phyloP scores from a whole-genome alignment of 2,797 vertebrate genomes.

The Bryconaethiops microstoma region DNA sequence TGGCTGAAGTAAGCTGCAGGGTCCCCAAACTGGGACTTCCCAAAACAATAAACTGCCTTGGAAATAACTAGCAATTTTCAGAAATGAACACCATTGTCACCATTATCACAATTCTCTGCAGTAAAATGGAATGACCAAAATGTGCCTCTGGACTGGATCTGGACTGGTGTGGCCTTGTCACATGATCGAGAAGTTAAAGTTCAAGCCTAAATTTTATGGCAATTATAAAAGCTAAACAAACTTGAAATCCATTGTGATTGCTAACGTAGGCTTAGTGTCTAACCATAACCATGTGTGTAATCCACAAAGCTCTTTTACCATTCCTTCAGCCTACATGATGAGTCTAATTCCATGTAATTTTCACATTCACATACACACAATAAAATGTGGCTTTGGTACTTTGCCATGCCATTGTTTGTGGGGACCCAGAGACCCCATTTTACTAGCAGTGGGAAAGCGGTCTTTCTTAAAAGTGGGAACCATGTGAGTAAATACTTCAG shows the following conservation, averaged over 20 bases:
- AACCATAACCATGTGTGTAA: slow-evolving; percentile 67
- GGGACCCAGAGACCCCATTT: slow-evolving; percentile 36
- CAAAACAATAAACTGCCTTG: background rate
- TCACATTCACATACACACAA: slow-evolving; percentile 68
- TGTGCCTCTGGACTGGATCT: background rate
- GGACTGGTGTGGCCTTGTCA: background rate
- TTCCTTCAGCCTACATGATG: slow-evolving; percentile 4
- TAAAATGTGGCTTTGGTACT: slow-evolving; percentile 56
- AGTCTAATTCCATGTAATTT: slow-evolving; percentile 54
- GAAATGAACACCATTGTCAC: background rate
- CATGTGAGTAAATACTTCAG: slow-evolving; percentile 41
- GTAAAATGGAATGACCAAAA: background rate
- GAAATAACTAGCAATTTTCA: background rate
- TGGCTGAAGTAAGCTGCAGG: slow-evolving; percentile 37
- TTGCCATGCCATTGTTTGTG: slow-evolving; percentile 53
- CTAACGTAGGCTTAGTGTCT: slow-evolving; percentile 59
- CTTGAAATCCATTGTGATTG: slow-evolving; percentile 55
- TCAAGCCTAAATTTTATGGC: background rate
- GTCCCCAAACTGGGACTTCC: slow-evolving; percentile 32
- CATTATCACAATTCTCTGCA: background rate
- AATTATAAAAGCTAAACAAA: slow-evolving; percentile 36
- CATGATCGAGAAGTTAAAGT: background rate
- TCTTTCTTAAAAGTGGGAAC: slow-evolving; percentile 25
- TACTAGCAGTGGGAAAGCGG: slow-evolving; percentile 43
- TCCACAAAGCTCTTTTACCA: slow-evolving; percentile 59